A percentile compares a stretch with the other conserved stretches of the same genome.
These are phyloP conservation scores for Oryzias melastigma DNA, from an alignment of 2,113 vertebrate genomes.

Conservation along the genomic window DNA sequence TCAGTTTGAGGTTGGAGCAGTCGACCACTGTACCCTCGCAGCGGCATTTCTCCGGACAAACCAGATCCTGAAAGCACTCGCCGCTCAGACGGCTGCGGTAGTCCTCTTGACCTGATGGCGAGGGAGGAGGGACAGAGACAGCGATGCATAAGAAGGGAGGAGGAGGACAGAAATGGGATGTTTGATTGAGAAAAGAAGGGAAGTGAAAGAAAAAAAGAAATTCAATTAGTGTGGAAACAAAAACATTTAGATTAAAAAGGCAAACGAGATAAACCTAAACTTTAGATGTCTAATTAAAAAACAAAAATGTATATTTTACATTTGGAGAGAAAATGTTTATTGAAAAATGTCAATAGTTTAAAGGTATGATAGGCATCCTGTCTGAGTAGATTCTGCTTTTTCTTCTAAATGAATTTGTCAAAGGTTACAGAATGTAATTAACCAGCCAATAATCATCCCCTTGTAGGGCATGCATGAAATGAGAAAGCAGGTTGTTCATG, in stretches of 20 bases:
- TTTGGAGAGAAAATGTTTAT: too few relatives aligned
- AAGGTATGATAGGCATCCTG: not conserved
- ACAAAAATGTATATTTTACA: too few relatives aligned
- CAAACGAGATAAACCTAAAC: not conserved
- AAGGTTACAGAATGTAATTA: conserved; percentile 2
- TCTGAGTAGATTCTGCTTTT: not conserved
- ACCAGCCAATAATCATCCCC: not conserved
- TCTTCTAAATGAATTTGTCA: conserved; percentile 13
- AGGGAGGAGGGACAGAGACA: not conserved
- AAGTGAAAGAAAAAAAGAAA: conserved; percentile 1
- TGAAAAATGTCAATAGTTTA: too few relatives aligned
- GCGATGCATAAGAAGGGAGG: not conserved
- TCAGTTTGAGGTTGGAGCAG: conserved; percentile 93
- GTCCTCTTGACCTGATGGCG: conserved; percentile 87
- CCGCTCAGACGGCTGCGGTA: conserved; percentile 90
- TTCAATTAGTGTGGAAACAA: not conserved
- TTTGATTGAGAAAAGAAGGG: not conserved
- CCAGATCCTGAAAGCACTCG: conserved; percentile 94
- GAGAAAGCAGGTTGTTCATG: conserved; percentile 4
- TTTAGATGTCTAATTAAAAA: not conserved
- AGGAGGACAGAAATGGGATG: not conserved
- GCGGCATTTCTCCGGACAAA: conserved; percentile 93
- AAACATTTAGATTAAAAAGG: not conserved
- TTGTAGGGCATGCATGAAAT: not conserved
- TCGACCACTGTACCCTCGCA: conserved; percentile 95